Evolutionary conservation across 2,113 vertebrate species (phyloP).

Genomic region (Pao palembangensis): DNA sequence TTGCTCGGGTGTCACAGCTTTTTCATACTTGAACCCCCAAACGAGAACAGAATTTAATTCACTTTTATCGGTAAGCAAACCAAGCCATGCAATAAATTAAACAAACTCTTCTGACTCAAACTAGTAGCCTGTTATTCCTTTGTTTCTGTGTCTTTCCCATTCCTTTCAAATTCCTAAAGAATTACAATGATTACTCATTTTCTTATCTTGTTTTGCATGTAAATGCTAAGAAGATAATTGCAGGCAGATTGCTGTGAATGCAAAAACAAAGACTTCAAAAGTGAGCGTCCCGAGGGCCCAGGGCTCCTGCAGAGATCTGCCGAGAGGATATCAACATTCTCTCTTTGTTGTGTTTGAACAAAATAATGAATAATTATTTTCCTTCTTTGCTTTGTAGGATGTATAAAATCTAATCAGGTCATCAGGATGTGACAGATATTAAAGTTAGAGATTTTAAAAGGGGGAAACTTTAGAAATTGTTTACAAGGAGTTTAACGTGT

Average conservation of each 20-base stretch:
- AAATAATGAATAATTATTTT: too few species aligned
- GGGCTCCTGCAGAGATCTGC: constrained; percentile 21
- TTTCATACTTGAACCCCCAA: too few species aligned
- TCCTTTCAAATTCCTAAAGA: constrained; percentile 34
- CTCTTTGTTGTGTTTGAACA: not conserved
- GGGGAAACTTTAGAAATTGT: too few species aligned
- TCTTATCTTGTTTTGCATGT: constrained; percentile 51
- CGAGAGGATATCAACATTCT: not conserved
- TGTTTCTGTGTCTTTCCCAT: constrained; percentile 8
- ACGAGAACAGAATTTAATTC: too few species aligned
- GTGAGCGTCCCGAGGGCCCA: constrained; percentile 31
- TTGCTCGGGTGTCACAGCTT: too few species aligned
- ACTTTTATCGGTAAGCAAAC: too few species aligned
- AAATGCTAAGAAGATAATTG: constrained; percentile 63
- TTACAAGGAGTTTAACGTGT: too few species aligned
- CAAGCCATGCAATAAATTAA: not conserved
- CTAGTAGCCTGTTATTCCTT: constrained; percentile 14
- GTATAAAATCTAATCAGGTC: too few species aligned
- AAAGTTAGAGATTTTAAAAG: too few species aligned
- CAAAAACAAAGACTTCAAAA: constrained; percentile 37
- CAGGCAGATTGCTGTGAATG: constrained; percentile 46
- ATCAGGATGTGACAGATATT: too few species aligned
- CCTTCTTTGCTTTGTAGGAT: too few species aligned
- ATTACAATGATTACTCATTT: constrained; percentile 49
- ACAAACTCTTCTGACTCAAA: not conserved